A percentile compares a stretch with the other conserved stretches of the same genome.
These are phyloP conservation scores for Choreutis nemorana DNA, from an alignment of 2,888 invertebrate species.

Conservation along the genomic window DNA sequence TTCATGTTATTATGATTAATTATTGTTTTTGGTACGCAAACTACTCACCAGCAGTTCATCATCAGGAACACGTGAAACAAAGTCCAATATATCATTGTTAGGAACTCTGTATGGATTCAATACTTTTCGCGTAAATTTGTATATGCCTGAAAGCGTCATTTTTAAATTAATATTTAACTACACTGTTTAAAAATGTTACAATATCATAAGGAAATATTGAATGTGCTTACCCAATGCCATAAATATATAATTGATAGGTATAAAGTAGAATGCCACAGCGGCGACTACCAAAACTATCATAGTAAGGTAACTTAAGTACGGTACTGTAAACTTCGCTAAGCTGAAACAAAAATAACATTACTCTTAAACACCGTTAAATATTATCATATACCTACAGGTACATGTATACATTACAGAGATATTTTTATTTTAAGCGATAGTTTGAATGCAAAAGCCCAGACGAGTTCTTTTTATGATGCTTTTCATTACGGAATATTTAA, in stretches of 20 bases:
- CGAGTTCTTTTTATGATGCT: no score
- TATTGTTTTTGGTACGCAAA: not conserved
- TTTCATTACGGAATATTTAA: not conserved
- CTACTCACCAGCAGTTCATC: constrained; percentile 44
- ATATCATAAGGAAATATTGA: no score
- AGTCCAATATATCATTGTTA: constrained; percentile 52
- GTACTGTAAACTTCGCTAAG: constrained; percentile 47
- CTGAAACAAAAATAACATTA: constrained; percentile 26
- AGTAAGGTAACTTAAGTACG: constrained; percentile 47
- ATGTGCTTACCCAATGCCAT: constrained; percentile 44
- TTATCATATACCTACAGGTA: no score
- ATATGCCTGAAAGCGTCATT: constrained; percentile 52
- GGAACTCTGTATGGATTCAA: constrained; percentile 45
- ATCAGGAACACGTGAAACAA: constrained; percentile 50
- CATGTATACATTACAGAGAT: no score
- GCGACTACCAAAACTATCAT: constrained; percentile 29
- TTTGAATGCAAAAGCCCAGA: no score
- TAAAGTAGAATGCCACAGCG: constrained; percentile 35
- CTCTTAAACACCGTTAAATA: no score
- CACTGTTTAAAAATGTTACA: no score
- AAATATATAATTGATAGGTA: constrained; percentile 48
- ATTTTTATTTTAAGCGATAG: no score
- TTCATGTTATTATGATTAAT: constrained; percentile 1
- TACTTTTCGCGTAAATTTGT: constrained; percentile 46
- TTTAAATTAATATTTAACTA: no score